Evolutionary conservation across 2,797 vertebrate species (phyloP), one percentile per base, ranked within the genome.

Genomic region (Channallabes apus): DNA sequence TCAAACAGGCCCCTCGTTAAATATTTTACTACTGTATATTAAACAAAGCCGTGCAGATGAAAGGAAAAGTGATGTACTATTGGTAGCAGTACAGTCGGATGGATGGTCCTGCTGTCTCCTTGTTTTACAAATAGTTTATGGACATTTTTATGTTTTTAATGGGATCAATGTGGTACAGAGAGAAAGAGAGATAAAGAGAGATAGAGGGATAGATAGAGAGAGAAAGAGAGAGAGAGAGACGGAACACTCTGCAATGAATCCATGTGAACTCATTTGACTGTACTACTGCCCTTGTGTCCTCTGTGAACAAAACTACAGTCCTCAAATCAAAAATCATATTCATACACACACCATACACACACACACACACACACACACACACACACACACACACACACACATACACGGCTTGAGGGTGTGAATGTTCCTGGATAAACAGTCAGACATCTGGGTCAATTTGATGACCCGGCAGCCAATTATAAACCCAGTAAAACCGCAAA

Each of bases 361-460:
- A 85, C 58, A 65, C 61, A 59, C 69, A 85, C 17, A 62, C 78
- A 62, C n/a, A 76, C 59, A 80, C 54, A 72, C 69, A 76, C 67
- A 80, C 54, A 72, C 69, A 85, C 41, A 75, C 11, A 76, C 59
- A 80, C 54, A 72, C 69, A 85, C 58, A 65, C 61, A 59, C 69
- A 85, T 22, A 62, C 78, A 62, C n/a, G 38, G 68, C 69, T 82
- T 6, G 32, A 83, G 84, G 80, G 78, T 84, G 76, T 80, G 56
- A 80, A 24, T 67, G 86, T 87, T 72, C 69, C 82, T 72, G 83
- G 69, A 69, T 46, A 68, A 79, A 82, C 82, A 83, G 75, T 84
- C 81, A 78, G 68, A 35, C 71, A 41, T 69, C 32, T 24, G 27
- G 80, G 87, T 79, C 86, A 27, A 75, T 88, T 83, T 77, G 73